phyloP scores from a whole-genome alignment of 2,113 vertebrate species.

The Nipponia nippon region DNA sequence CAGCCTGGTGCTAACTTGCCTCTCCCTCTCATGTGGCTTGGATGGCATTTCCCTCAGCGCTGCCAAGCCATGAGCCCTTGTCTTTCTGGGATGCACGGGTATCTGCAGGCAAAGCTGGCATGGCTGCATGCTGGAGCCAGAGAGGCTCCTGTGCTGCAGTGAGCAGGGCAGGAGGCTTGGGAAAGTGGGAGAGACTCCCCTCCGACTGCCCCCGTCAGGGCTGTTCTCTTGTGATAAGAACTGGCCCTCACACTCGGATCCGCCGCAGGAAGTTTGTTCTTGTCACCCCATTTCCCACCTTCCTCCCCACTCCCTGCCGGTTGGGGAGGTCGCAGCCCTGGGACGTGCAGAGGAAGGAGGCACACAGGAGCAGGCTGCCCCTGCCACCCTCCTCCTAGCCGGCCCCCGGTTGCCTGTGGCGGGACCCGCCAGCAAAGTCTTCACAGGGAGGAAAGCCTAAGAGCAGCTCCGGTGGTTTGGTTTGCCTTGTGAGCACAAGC shows the following conservation, averaged over 20 bases:
- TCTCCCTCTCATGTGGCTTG: neutral
- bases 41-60: neutral
- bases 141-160: neutral
- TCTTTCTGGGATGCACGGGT: neutral
- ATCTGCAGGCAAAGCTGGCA: neutral
- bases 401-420: accelerated
- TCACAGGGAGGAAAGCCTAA: neutral
- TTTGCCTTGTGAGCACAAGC: neutral
- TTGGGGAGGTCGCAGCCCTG: neutral
- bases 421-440: neutral
- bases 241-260: neutral
- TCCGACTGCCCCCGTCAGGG: neutral
- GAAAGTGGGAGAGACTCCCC: neutral
- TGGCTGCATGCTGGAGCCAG: accelerated
- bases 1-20: neutral
- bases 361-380: neutral
- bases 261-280: neutral
- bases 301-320: neutral
- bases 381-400: neutral
- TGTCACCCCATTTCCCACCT: conserved; percentile 18
- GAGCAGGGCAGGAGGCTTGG: neutral
- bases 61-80: neutral
- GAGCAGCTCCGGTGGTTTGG: neutral
- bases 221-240: conserved; percentile 9
- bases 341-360: neutral